Percentiles rank a stretch among this genome's conserved stretches.
These are phyloP conservation scores for Stenopsyche tienmushanensis DNA, from an alignment of 1,140 invertebrate genomes.

Conservation along the genomic window DNA sequence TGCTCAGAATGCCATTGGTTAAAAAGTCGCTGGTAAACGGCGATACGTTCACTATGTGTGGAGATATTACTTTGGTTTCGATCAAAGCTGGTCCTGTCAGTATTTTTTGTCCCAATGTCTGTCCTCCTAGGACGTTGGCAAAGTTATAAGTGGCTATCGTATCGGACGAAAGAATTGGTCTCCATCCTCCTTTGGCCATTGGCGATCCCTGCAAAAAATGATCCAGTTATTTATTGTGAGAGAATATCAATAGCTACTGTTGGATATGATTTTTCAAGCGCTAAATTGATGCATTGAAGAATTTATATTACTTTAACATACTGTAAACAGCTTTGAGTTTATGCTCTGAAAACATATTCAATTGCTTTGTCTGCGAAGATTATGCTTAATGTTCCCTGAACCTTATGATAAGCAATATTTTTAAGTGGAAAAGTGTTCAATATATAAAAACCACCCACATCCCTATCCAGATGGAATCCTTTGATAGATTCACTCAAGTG, in stretches of 20 bases:
- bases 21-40: conserved; percentile 20
- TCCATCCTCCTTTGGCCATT: conserved; percentile 52
- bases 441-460: no score
- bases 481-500: no score
- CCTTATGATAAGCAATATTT: no score
- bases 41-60: conserved; percentile 20
- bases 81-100: conserved; percentile 26
- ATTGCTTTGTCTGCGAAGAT: no score
- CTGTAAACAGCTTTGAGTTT: no score
- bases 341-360: no score
- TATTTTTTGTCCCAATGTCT: conserved; percentile 28
- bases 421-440: neutral
- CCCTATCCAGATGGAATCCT: no score
- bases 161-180: conserved; percentile 51
- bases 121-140: conserved; percentile 18
- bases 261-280: neutral
- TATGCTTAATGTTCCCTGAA: no score
- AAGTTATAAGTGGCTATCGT: conserved; percentile 36
- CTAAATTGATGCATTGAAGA: no score
- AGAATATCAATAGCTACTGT: neutral
- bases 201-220: conserved; percentile 47
- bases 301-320: no score
- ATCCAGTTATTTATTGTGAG: neutral
- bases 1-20: conserved; percentile 23
- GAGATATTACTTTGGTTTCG: conserved; percentile 31